Base-by-base conservation (phyloP, 1,140 invertebrate species). In the Trichonephila inaurata region DNA sequence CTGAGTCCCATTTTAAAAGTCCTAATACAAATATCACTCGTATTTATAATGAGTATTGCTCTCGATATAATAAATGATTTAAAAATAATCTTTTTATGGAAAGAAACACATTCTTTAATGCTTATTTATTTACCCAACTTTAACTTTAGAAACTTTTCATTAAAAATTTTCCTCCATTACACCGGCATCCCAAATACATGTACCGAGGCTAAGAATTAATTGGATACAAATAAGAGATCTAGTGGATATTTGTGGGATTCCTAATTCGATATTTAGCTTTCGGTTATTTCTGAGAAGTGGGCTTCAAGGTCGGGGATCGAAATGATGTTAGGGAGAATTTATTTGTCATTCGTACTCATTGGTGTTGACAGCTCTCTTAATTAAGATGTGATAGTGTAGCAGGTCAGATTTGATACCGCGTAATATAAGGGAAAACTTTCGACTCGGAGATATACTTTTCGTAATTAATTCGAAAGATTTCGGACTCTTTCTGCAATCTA, bases 251-350 rank as follows among this genome's bases (percentile, higher is more conserved):
- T 72, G 12, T 72, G 69, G 69, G 24, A n/a, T 72, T 72, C n/a
- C 69, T 72, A 72, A 72, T 72, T 72, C 69, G 69, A 72, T 72
- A 72, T 72, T 72, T 72, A 72, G 69, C 69, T 72, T 72, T 72
- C 28, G 69, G 69, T 72, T 72, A 72, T 72, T 72, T 72, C 69
- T 72, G 69, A 72, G 69, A 72, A 72, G 69, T 72, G 24, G 24
- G 24, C 69, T 72, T 72, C 69, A 18, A 28, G 28, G 16, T 72
- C 28, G n/a, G 2, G 16, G 24, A 72, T 33, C 69, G 69, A 72
- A 72, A 72, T 72, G 69, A 72, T 72, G 69, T 72, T 72, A 16
- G 24, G 24, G 69, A n/a, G 33, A 40, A 72, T 72, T 72, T 72
- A 24, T 72, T 72, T 72, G 69, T 24, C 69, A 24, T 72, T 40